These are phyloP conservation scores for Rynchops niger DNA, from an alignment of 2,113 vertebrate genomes.

Conservation along the genomic window DNA sequence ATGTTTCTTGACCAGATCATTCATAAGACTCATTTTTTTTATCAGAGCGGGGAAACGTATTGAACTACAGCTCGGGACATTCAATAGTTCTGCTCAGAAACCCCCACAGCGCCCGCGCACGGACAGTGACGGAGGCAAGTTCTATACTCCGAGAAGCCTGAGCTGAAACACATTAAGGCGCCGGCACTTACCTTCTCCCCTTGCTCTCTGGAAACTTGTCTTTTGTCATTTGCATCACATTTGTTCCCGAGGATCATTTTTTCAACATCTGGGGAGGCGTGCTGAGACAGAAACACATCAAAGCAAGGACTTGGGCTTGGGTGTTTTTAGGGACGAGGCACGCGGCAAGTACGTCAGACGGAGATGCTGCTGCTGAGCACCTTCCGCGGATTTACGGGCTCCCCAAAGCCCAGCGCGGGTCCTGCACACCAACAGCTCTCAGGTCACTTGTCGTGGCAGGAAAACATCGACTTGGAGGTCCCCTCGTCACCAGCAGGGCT, in stretches of 20 bases:
- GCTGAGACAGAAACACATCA: constrained; percentile 69
- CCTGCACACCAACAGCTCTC: neutral
- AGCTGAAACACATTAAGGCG: accelerated
- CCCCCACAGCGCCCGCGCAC: accelerated
- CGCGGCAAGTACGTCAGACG: accelerated
- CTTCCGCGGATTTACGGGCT: accelerated
- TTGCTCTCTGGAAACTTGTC: constrained; percentile 93
- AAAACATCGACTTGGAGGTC: accelerated
- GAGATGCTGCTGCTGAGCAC: neutral
- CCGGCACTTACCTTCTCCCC: constrained; percentile 86
- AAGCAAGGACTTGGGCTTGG: neutral
- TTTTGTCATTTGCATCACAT: constrained; percentile 95
- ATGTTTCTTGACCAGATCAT: accelerated
- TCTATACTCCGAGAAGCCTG: accelerated
- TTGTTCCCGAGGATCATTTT: constrained; percentile 99
- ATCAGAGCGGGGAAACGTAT: accelerated
- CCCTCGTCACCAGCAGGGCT: neutral
- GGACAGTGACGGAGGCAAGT: accelerated
- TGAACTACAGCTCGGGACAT: accelerated
- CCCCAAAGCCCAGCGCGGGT: accelerated
- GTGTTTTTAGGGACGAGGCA: accelerated
- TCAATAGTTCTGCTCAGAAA: accelerated
- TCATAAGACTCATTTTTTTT: neutral
- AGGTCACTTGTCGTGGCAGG: accelerated
- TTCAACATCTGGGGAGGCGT: constrained; percentile 94